Conservation (phyloP, 2,797 vertebrate species). For the Busarellus nigricollis region DNA sequence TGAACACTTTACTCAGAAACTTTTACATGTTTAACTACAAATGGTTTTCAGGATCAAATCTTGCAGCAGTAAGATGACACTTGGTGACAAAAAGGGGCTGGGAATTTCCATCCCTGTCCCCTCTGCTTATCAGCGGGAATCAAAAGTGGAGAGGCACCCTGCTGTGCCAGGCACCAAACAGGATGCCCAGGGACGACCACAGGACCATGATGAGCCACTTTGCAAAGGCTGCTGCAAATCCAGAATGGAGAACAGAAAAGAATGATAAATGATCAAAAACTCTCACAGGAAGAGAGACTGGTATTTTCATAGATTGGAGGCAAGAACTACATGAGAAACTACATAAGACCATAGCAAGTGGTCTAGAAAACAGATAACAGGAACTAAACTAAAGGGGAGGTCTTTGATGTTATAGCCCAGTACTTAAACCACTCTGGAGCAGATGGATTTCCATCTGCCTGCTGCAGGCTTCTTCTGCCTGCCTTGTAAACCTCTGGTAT, state of each 20-base stretch:
- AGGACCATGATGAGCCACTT: not conserved
- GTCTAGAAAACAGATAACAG: not conserved
- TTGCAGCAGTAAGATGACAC: not conserved
- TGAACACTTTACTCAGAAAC: not conserved
- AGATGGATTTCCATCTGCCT: not conserved
- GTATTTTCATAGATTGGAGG: not conserved
- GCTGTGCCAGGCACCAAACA: not conserved
- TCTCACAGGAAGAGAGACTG: not conserved
- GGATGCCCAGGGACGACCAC: not conserved
- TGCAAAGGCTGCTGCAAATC: not conserved
- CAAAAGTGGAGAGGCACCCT: not conserved
- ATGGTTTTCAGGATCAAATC: not conserved
- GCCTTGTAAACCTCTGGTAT: not conserved
- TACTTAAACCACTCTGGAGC: not conserved
- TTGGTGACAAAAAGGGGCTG: not conserved
- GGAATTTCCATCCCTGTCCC: not conserved
- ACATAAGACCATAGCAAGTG: not conserved
- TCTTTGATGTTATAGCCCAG: not conserved
- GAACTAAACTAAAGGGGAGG: not conserved
- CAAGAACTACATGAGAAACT: not conserved
- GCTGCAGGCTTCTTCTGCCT: not conserved
- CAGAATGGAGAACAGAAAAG: not conserved
- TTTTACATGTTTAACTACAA: not conserved
- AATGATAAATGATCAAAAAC: not conserved
- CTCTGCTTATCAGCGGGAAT: not conserved